phyloP scores from a whole-genome alignment of 2,797 vertebrate species.

The Xiphophorus birchmanni region DNA sequence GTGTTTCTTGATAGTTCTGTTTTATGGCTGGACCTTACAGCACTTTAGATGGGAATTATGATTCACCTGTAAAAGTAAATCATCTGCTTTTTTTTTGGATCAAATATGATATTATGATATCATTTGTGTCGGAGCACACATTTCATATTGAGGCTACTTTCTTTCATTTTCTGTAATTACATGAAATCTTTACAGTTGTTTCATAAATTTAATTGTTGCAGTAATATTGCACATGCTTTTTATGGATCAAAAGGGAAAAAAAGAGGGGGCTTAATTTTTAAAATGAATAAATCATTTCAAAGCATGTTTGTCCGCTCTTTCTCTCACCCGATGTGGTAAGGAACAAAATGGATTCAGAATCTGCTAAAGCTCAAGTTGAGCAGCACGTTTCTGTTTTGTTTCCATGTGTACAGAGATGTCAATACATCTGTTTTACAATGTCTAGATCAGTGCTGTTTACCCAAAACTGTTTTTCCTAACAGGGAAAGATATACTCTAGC shows the following conservation, averaged over 20 bases:
- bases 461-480: neutral
- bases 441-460: neutral
- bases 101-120: conserved; percentile 26
- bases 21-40: conserved; percentile 67
- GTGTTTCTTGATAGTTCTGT: conserved; percentile 68
- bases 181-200: conserved; percentile 62
- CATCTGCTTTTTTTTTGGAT: conserved; percentile 37
- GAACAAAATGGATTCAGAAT: neutral
- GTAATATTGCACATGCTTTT: conserved; percentile 81
- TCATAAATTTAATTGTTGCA: conserved; percentile 67
- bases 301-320: conserved; percentile 19
- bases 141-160: conserved; percentile 48
- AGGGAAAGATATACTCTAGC: neutral
- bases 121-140: conserved; percentile 37
- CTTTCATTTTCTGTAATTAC: conserved; percentile 70
- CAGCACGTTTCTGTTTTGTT: neutral
- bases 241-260: conserved; percentile 59
- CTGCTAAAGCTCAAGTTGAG: neutral
- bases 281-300: conserved; percentile 81
- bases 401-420: neutral
- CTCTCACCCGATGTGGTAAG: neutral
- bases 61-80: conserved; percentile 54
- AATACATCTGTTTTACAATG: neutral
- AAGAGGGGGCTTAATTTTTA: conserved; percentile 75
- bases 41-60: conserved; percentile 70